Conservation (phyloP, 2,113 vertebrate species). For the Poecilia latipinna region DNA sequence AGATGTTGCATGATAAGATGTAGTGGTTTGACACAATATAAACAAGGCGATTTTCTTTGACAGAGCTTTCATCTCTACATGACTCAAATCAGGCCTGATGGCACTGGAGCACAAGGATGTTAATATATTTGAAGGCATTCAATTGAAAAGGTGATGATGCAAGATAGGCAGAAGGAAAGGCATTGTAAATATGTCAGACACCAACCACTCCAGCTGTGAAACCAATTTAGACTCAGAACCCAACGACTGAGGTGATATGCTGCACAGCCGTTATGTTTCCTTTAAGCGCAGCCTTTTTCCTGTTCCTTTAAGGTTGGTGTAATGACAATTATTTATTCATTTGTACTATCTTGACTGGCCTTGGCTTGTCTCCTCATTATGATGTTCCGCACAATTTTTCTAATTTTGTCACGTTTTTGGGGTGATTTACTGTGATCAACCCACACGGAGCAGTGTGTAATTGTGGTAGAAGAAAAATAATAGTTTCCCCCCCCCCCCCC, state of each 20-base stretch:
- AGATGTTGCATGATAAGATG: constrained; percentile 45
- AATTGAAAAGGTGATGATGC: constrained; percentile 15
- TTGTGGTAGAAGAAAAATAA: no score
- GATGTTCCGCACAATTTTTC: not conserved
- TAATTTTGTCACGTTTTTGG: no score
- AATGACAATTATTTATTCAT: not conserved
- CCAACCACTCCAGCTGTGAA: not conserved
- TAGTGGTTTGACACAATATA: constrained; percentile 52
- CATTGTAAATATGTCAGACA: constrained; percentile 1
- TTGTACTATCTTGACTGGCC: not conserved
- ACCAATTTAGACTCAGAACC: not conserved
- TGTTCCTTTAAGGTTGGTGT: not conserved
- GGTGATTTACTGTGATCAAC: no score
- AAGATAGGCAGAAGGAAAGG: constrained; percentile 8
- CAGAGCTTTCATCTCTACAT: constrained; percentile 22
- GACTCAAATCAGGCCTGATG: constrained; percentile 25
- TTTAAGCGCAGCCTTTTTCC: not conserved
- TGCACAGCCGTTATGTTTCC: not conserved
- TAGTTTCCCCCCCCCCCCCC: no score
- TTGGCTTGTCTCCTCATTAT: no score
- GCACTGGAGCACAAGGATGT: constrained; percentile 9
- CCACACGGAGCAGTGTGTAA: no score
- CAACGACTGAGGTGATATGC: not conserved
- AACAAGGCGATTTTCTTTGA: constrained; percentile 38
- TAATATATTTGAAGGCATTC: constrained; percentile 19